Base-by-base conservation (phyloP, 2,797 vertebrate genomes). In the Rhincodon typus region DNA sequence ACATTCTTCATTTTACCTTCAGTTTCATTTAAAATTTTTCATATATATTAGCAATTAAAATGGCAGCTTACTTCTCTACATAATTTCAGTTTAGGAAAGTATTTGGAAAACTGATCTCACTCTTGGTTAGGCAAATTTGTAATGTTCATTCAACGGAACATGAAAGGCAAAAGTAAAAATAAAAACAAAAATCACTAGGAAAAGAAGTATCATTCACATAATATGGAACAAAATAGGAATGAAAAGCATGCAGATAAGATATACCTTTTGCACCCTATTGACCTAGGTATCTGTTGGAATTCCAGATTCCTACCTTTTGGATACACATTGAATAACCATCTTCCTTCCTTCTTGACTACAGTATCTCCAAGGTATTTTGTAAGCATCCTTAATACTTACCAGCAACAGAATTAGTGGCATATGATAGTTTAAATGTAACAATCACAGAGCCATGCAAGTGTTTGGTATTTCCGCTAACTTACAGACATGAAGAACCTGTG, bases 391-490 rank as follows among this genome's bases (percentile, higher is more conserved):
- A 99, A 99, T 99, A 98, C 98, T 97, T 99, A 98, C 98, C 98
- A 99, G 98, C 98, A 98, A 98, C 98, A 97, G 98, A 98, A 98
- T 98, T 98, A 97, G 98, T 99, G 98, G 98, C 98, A 97, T 98
- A 98, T 98, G 98, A 99, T 99, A 99, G 98, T 98, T 98, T 98
- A 97, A 99, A 99, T 99, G 98, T 99, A 99, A 99, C 98, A 99
- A 99, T 99, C 98, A 99, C 99, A 99, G 98, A 98, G 98, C 97
- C 98, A 98, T 97, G 98, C 97, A 97, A 98, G 98, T 98, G 98
- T 98, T 98, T 97, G 98, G 98, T 98, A 99, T 99, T 99, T 99
- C 98, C 97, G 97, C 97, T 97, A 98, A 97, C 97, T 98, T 97
- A 97, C 98, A 98, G 98, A 98, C 99, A 98, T 98, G 98, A 97